Evolutionary conservation across 2,888 invertebrate genomes (phyloP), one percentile per base, ranked within the genome.

Genomic region (Scaptodrosophila latifasciaeformis): DNA sequence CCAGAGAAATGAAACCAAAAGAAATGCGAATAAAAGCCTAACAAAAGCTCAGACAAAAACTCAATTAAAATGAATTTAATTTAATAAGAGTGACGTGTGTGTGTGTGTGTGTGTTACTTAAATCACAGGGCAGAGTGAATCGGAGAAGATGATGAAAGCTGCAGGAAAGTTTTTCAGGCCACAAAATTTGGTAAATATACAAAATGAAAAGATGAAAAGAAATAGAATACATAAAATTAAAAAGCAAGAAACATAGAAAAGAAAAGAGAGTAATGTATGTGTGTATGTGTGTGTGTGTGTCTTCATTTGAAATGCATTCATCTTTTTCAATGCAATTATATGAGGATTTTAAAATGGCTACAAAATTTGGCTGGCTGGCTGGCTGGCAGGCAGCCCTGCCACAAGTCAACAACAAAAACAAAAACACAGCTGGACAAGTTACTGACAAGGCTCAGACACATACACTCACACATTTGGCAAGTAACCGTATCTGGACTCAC

Each of bases 21-120:
- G 27, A 31, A 12, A 5, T 54, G 53, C 44, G 54, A 53, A 49
- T 9, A 10, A 49, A 35, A n/a, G 10, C 3, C 24, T 5, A 7
- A 3, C 7, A 5, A 7, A 24, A 24, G 24, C 24, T 24, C 24
- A n/a, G 24, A 24, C 24, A 70, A 78, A 74, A 81, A 74, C 79
- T 74, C 81, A 74, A 74, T 74, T 74, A 74, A 74, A 74, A 64
- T 54, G 67, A 62, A 70, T 76, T 81, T 81, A 62, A 64, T 81
- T 70, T 59, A 54, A 60, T 34, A n/a, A 30, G 12, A 30, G 30
- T 12, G 10, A n/a, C 12, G n/a, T 30, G 12, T 1, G 3, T 30
- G 5, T 30, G 6, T 30, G 12, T 10, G 12, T 1, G 4, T 10
- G 30, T 2, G 10, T 34, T n/a, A n/a, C n/a, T n/a, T n/a, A n/a